A percentile compares a stretch with the other conserved stretches of the same genome.
These are phyloP conservation scores for Charaxes varanes DNA, from an alignment of 1,140 invertebrate genomes.

Conservation along the genomic window DNA sequence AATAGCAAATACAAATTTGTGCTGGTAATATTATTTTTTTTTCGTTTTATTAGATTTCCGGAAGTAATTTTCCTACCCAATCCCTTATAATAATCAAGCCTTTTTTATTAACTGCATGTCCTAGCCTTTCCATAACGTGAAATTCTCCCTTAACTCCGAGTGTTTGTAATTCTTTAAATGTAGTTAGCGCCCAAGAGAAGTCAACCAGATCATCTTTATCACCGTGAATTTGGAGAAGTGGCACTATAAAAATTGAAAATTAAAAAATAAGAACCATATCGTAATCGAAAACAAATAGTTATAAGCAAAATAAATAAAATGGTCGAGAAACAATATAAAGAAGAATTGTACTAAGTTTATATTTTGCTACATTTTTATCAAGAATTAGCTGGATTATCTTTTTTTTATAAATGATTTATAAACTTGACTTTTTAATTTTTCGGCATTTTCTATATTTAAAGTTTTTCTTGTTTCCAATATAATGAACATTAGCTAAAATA, in stretches of 20 bases:
- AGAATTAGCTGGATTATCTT: too few relatives aligned
- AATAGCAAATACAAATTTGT: too few relatives aligned
- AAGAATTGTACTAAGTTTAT: too few relatives aligned
- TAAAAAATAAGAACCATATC: too few relatives aligned
- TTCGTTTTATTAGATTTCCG: slow-evolving; percentile 18
- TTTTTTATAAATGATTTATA: too few relatives aligned
- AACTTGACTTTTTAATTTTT: too few relatives aligned
- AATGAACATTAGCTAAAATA: not conserved
- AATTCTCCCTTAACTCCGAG: slow-evolving; percentile 51
- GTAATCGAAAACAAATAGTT: too few relatives aligned
- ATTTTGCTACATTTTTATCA: too few relatives aligned
- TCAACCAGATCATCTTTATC: slow-evolving; percentile 49
- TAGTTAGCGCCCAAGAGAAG: slow-evolving; percentile 39
- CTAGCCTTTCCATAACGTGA: slow-evolving; percentile 39
- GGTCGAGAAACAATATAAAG: too few relatives aligned
- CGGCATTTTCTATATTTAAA: too few relatives aligned
- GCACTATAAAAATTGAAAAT: slow-evolving; percentile 36
- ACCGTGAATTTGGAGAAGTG: slow-evolving; percentile 57
- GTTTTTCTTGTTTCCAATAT: not conserved
- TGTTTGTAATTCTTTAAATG: slow-evolving; percentile 36
- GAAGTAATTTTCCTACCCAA: slow-evolving; percentile 47
- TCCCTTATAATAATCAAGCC: slow-evolving; percentile 44
- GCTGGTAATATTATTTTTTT: not conserved
- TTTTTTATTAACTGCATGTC: slow-evolving; percentile 51
- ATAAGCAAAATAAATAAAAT: too few relatives aligned